Percentiles rank a stretch among this genome's conserved stretches.
These are phyloP conservation scores for Macrobrachium rosenbergii DNA, from an alignment of 1,140 invertebrate species.

Conservation along the genomic window DNA sequence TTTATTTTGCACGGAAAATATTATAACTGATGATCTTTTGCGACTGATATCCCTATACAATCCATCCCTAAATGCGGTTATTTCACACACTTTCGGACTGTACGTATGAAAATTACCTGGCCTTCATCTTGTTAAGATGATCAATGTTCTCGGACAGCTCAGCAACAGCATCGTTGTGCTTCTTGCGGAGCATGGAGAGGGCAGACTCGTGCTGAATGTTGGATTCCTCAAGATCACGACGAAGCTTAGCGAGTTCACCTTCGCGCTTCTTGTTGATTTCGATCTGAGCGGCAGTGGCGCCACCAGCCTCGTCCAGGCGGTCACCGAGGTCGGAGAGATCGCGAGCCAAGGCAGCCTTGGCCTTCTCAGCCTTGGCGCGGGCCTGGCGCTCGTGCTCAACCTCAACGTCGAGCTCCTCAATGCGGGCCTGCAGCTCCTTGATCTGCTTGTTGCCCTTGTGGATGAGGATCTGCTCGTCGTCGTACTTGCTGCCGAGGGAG, in stretches of 20 bases:
- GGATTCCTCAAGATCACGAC: slow-evolving; percentile 55
- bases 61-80: too few relatives aligned
- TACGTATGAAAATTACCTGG: slow-evolving; percentile 35
- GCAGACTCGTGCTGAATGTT: slow-evolving; percentile 56
- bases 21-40: too few relatives aligned
- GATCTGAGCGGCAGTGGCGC: slow-evolving; percentile 51
- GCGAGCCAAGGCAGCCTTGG: slow-evolving; percentile 69
- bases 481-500: slow-evolving; percentile 92
- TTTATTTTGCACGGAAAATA: too few relatives aligned
- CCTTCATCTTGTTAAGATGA: slow-evolving; percentile 60
- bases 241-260: slow-evolving; percentile 48
- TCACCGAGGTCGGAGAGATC: slow-evolving; percentile 47
- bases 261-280: slow-evolving; percentile 61
- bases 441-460: slow-evolving; percentile 77
- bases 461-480: slow-evolving; percentile 77
- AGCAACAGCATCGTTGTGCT: slow-evolving; percentile 52
- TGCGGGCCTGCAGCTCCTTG: slow-evolving; percentile 75
- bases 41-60: too few relatives aligned
- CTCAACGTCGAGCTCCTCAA: slow-evolving; percentile 76
- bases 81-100: neutral
- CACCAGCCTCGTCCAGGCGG: slow-evolving; percentile 52
- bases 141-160: slow-evolving; percentile 56
- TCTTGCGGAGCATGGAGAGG: slow-evolving; percentile 51
- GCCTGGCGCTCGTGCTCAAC: slow-evolving; percentile 73
- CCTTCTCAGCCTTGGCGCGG: slow-evolving; percentile 72